phyloP scores from a whole-genome alignment of 2,797 vertebrate species.

The Rhabdophis nuchalis region DNA sequence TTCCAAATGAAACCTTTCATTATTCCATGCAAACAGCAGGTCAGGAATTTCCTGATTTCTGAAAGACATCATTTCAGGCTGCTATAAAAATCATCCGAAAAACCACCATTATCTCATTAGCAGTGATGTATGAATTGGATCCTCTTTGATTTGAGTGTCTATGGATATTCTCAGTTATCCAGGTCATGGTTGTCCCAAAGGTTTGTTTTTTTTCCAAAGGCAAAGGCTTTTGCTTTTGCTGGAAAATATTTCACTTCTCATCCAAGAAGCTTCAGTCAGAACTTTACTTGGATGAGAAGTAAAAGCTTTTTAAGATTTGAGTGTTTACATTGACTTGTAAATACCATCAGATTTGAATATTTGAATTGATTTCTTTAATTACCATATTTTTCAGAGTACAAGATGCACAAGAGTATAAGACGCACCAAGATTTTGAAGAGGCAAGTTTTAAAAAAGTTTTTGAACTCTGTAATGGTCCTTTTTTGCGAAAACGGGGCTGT shows the following conservation, averaged over 20 bases:
- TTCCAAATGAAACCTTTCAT: not conserved
- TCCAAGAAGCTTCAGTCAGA: not conserved
- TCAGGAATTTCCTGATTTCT: not conserved
- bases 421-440: too few species aligned
- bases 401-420: too few species aligned
- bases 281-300: not conserved
- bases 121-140: not conserved
- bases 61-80: not conserved
- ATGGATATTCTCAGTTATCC: not conserved
- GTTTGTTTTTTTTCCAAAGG: not conserved
- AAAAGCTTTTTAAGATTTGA: not conserved
- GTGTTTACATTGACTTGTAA: not conserved
- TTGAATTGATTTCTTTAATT: not conserved
- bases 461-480: too few species aligned
- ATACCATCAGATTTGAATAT: not conserved
- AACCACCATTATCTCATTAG: not conserved
- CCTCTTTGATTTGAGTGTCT: not conserved
- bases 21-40: not conserved
- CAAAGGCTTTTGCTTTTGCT: not conserved
- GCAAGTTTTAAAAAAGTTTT: too few species aligned
- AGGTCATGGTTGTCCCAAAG: not conserved
- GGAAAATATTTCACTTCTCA: not conserved
- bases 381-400: too few species aligned
- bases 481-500: too few species aligned
- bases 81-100: too few species aligned